Evolutionary conservation across 2,797 vertebrate genomes (phyloP), one percentile per base, ranked within the genome.

Genomic region (Triplophysa yarkandensis): DNA sequence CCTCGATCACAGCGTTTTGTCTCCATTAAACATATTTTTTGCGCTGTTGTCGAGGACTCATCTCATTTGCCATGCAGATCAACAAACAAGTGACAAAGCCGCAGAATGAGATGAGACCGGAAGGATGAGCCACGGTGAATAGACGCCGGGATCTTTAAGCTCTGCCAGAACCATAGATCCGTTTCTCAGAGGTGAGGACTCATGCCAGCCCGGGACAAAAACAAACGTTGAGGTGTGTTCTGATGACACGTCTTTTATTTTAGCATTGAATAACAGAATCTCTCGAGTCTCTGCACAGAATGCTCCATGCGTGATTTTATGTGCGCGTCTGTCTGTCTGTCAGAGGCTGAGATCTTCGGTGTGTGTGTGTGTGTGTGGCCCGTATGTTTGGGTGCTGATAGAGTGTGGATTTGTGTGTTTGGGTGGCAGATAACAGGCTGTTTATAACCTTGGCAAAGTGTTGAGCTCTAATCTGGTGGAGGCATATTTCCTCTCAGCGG

Each of bases 361-460:
- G 87, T 93, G 94, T 95, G 94, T 95, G 91, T 92, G 87, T 93
- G 94, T 95, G 94, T 95, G 94, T 95, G 94, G 94, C 93, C 95
- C 95, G 95, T 96, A 96, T 98, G 96, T 96, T 95, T 95, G 93
- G 92, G 91, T 93, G 93, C 95, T 95, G 96, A 97, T 97, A 96
- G 92, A 93, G 93, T 93, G 91, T 90, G 94, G 93, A 96, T 96
- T 95, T 95, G 93, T 95, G 93, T 95, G 95, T 96, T 96, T 92
- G 92, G 92, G 93, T 90, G 92, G 90, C 88, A 88, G 96, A 98
- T 98, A 98, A 96, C 91, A 86, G 92, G 94, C 94, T 96, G 95
- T 98, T 98, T 97, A 97, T 98, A 96, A 96, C 95, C 95, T 96
- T 96, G 95, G 95, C 96, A 95, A 93, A 94, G 94, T 93, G 95